Conservation (phyloP, 2,888 invertebrate genomes). For the Cistogaster globosa region DNA sequence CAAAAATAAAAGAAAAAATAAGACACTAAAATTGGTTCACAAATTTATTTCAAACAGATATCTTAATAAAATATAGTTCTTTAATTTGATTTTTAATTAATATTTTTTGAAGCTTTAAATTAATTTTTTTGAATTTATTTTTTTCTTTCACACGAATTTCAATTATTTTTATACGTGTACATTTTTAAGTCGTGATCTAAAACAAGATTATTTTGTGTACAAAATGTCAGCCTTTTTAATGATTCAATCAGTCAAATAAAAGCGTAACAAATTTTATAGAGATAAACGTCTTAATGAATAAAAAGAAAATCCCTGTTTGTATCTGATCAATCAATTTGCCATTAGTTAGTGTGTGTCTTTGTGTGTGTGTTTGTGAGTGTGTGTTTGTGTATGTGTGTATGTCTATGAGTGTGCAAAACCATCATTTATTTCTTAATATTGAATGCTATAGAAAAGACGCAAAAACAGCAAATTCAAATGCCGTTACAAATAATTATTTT, state of each 20-base stretch:
- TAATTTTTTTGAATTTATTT: no score
- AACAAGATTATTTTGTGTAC: not conserved
- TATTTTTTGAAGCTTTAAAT: no score
- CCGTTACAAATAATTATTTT: constrained; percentile 32
- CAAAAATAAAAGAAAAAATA: no score
- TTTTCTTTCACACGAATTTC: no score
- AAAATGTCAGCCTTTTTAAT: constrained; percentile 44
- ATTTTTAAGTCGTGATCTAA: not conserved
- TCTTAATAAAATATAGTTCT: no score
- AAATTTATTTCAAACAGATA: no score
- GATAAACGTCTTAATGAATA: constrained; percentile 52
- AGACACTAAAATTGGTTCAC: no score
- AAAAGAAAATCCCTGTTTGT: constrained; percentile 37
- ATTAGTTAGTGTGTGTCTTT: constrained; percentile 29
- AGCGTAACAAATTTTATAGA: constrained; percentile 11
- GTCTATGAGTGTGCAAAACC: constrained; percentile 12
- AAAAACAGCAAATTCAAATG: constrained; percentile 15
- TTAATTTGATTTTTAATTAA: no score
- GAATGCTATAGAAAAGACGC: constrained; percentile 30
- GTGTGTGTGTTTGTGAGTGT: constrained; percentile 2
- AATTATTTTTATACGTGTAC: not conserved
- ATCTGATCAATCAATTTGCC: constrained; percentile 59
- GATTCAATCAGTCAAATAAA: constrained; percentile 42
- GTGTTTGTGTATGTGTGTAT: not conserved
- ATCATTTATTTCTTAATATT: constrained; percentile 26